Base-by-base conservation (phyloP, 2,113 vertebrate species). In the Rattus rattus region DNA sequence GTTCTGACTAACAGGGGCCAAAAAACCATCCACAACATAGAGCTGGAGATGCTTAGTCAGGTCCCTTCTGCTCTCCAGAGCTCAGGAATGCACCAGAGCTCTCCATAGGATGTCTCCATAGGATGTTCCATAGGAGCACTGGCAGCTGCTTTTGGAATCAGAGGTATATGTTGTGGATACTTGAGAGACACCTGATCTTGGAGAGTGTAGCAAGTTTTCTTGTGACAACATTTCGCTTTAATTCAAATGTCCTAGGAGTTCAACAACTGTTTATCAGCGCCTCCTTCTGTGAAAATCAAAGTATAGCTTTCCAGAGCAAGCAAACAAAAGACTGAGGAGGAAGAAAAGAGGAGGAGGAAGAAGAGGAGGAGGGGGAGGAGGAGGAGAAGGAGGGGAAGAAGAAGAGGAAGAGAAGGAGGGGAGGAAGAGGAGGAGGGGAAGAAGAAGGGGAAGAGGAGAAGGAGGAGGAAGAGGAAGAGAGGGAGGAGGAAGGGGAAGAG, bases 341-440 rank as follows among this genome's bases (percentile, higher is more conserved):
- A 33, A 28, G 28, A 88, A 3, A 1, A 59, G 19, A 17, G 69
- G 47, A 90, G 89, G 91, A 70, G 36, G 30, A 90, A 86, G 94
- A 70, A 30, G 30, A 90, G 89, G 94, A 70, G 36, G 30, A 90
- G 86, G 94, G 65, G 30, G 30, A 90, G 89, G 94, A 70, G 30
- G 30, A 90, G 89, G 94, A 70, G 30, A 24, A 90, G 89, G 94
- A 70, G 30, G 30, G 3, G 43, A 3, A 43, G 43, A 43, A 3
- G 43, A 43, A 43, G 43, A 43, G 43, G 43, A 43, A 3, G 43
- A 43, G 43, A 43, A 3, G 43, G 3, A 43, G 43, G 3, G 3
- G 43, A 43, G 43, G 43, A 43, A 43, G 43, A 43, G 43, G 43
- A 43, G 43, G 43, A 43, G 43, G 3, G 43, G 43, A 43, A 43